phyloP scores from a whole-genome alignment of 2,888 invertebrate genomes.

The Rhorus exstirpatorius region DNA sequence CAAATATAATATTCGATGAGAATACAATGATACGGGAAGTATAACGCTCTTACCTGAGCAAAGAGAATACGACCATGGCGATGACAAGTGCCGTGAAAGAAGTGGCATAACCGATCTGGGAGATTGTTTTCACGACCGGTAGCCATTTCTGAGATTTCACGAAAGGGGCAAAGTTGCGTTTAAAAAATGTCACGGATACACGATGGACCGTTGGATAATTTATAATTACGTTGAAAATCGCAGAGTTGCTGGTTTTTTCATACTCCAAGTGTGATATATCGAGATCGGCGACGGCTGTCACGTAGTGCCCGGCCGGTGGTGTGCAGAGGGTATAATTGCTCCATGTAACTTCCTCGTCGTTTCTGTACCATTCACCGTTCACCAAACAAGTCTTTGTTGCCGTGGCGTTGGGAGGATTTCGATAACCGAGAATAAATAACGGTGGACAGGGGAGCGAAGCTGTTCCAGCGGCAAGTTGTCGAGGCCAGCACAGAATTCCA shows the following conservation, averaged over 20 bases:
- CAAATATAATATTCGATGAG: no score
- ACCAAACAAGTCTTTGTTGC: constrained; percentile 86
- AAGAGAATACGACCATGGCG: constrained; percentile 87
- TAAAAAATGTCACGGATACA: neutral
- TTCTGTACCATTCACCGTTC: constrained; percentile 86
- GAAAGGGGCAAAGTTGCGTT: neutral
- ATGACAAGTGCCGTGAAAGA: constrained; percentile 87
- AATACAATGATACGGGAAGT: no score
- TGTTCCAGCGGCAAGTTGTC: constrained; percentile 84
- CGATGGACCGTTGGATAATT: neutral
- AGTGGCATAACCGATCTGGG: constrained; percentile 87
- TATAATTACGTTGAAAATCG: constrained; percentile 76
- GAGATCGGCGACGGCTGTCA: constrained; percentile 79
- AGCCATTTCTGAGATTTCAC: constrained; percentile 85
- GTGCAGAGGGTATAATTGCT: constrained; percentile 87
- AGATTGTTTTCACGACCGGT: constrained; percentile 86
- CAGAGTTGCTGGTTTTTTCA: constrained; percentile 75
- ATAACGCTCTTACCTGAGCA: constrained; percentile 86
- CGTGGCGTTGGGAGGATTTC: constrained; percentile 67
- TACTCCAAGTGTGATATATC: constrained; percentile 68
- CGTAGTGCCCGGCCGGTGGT: constrained; percentile 75
- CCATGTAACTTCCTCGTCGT: constrained; percentile 84
- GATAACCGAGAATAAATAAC: constrained; percentile 68
- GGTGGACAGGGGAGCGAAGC: constrained; percentile 86
- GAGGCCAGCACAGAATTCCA: constrained; percentile 87